Evolutionary conservation across 1,140 invertebrate genomes (phyloP).

Genomic region (Bombus huntii): DNA sequence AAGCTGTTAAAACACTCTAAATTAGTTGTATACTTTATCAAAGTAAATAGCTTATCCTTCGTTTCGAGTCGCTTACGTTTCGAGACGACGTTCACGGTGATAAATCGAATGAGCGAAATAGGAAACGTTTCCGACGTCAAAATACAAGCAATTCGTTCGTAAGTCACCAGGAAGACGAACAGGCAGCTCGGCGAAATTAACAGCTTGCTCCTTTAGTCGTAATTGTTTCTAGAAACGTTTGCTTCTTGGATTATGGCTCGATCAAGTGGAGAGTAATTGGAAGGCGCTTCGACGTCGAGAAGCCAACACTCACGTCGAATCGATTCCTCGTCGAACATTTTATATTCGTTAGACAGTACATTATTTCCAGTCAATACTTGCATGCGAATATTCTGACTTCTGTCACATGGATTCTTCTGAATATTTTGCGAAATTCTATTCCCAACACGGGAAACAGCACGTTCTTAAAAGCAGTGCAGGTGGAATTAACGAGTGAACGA

Average conservation of each 20-base stretch:
- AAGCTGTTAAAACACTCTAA: neutral
- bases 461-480: neutral
- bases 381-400: neutral
- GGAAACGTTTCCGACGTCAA: neutral
- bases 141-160: neutral
- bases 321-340: neutral
- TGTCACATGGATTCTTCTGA: neutral
- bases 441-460: no score
- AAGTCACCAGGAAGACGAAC: neutral
- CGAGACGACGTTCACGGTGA: no score
- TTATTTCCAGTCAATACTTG: neutral
- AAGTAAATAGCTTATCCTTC: no score
- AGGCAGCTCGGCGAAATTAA: neutral
- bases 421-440: slow-evolving; percentile 4
- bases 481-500: slow-evolving; percentile 5
- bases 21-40: neutral
- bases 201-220: neutral
- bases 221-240: slow-evolving; percentile 17
- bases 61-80: neutral
- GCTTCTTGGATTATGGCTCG: neutral
- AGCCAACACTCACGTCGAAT: neutral
- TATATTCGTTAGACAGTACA: neutral
- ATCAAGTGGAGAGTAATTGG: neutral
- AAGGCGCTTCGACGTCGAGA: neutral
- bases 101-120: neutral